Conservation (phyloP, 2,113 vertebrate genomes). For the Chionomys nivalis region DNA sequence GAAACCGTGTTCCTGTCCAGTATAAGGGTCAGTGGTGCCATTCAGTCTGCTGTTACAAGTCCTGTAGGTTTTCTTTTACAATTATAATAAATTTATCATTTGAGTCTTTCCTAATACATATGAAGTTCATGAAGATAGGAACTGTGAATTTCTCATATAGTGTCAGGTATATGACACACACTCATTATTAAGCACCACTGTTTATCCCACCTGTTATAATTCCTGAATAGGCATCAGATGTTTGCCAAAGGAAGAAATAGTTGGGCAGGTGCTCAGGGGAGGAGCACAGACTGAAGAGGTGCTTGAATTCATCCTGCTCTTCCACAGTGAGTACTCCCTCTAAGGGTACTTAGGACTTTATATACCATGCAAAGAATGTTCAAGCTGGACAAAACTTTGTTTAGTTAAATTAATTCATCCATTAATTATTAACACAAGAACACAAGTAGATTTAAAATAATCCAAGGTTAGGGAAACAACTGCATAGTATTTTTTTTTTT, state of each 20-base stretch:
- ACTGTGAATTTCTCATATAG: background rate
- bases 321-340: background rate
- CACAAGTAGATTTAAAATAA: background rate
- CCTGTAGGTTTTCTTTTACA: background rate
- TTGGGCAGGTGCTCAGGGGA: background rate
- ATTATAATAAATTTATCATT: background rate
- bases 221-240: background rate
- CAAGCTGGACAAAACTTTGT: background rate
- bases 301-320: rapidly evolving
- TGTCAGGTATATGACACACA: background rate
- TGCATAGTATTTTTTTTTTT: background rate
- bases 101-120: background rate
- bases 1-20: background rate
- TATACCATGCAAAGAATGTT: background rate
- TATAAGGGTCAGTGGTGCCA: background rate
- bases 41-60: background rate
- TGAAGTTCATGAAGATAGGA: background rate
- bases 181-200: background rate
- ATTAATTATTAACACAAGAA: background rate
- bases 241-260: background rate
- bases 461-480: background rate
- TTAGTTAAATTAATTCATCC: conserved; percentile 30
- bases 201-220: background rate
- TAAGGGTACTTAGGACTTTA: background rate
- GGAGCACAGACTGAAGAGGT: background rate